Base-by-base conservation (phyloP, 1,140 invertebrate genomes). In the Atta colombica region DNA sequence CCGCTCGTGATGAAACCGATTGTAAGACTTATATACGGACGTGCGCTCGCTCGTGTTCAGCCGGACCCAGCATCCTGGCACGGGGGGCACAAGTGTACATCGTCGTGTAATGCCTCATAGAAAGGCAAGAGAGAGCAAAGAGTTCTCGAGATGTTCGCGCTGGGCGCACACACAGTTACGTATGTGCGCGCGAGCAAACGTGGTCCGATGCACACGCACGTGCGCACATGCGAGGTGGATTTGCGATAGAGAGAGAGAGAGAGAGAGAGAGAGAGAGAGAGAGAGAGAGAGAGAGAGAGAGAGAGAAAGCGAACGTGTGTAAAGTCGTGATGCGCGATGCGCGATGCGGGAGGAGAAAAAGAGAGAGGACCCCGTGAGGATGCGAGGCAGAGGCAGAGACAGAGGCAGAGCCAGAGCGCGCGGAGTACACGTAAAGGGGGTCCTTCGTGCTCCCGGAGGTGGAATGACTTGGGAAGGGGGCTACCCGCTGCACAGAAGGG, bases 31-130 rank as follows among this genome's bases (percentile, higher is more conserved):
- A 89, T 87, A 90, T 68, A 80, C 68, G 65, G 35, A 82, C 77
- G 77, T 21, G 51, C 31, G 65, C 58, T 78, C 86, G 87, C 82
- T 14, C 82, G 74, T 49, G 66, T 74, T 61, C 49, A 53, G 58
- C 72, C 80, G 60, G 71, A 77, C 55, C 28, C 91, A 90, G 91
- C 90, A 92, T 90, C 91, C 65, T 49, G 65, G 49, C 87, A 88
- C 87, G 66, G 31, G 51, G 78, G 72, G 88, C 89, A 87, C 89
- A 91, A 93, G 89, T 91, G 90, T 92, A 92, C 88, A 88, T 89
- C 91, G 88, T 93, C 91, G 87, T 93, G 90, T 92, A 93, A 93
- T 91, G 89, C 91, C 84, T 90, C 88, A 89, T 93, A 93, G 93
- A 93, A 92, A 93, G 93, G 89, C 87, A 78, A 61, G 74, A 88